Conservation (phyloP, 2,797 vertebrate species). For the Cossypha polioptera region DNA sequence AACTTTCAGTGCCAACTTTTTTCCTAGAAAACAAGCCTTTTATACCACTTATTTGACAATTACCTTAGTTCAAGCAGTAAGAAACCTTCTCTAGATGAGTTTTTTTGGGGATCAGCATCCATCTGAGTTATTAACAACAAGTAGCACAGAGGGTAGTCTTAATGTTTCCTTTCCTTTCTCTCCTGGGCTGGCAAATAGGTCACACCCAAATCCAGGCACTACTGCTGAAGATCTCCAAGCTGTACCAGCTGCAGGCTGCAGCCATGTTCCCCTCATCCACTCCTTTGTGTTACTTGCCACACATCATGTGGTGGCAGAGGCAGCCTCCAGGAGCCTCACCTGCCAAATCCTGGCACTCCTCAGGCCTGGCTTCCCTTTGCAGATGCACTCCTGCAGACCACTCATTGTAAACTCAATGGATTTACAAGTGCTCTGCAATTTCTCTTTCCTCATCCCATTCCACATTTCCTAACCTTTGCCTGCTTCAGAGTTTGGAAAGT, state of each 20-base stretch:
- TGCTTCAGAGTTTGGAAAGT: background rate
- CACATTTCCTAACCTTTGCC: background rate
- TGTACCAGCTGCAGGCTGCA: background rate
- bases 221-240: background rate
- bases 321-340: background rate
- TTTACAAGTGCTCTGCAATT: background rate
- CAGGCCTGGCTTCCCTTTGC: background rate
- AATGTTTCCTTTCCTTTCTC: background rate
- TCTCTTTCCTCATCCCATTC: background rate
- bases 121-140: fast-evolving
- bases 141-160: fast-evolving
- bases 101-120: background rate
- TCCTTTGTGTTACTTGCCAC: fast-evolving
- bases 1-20: background rate
- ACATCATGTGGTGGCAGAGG: fast-evolving
- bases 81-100: background rate
- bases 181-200: background rate
- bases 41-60: background rate
- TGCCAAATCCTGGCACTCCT: fast-evolving
- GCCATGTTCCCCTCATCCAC: background rate
- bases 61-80: background rate
- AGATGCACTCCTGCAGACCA: background rate
- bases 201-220: background rate
- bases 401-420: background rate
- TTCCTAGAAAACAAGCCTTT: background rate